Percentiles rank a stretch among this genome's conserved stretches.
Evolutionary conservation across 2,113 vertebrate genomes (phyloP).

Genomic region (Odontophorus gujanensis): DNA sequence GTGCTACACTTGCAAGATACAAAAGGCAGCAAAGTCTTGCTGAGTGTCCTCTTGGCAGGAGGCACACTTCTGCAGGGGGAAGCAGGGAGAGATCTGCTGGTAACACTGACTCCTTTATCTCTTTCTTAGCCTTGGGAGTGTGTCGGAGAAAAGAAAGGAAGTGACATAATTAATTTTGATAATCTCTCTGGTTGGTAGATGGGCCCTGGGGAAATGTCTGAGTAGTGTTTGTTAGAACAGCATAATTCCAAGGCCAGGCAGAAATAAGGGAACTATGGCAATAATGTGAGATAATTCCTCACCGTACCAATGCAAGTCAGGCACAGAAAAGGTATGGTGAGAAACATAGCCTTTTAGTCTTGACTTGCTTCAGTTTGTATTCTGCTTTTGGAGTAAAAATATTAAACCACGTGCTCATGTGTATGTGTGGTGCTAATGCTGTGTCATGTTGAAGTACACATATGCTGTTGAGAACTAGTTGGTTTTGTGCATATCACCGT

Average conservation of each 20-base stretch:
- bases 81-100: not conserved
- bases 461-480: not conserved
- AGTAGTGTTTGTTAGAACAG: not conserved
- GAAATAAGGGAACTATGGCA: not conserved
- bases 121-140: not conserved
- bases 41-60: not conserved
- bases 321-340: not conserved
- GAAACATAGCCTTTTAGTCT: not conserved
- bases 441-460: not conserved
- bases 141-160: conserved; percentile 36
- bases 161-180: conserved; percentile 49
- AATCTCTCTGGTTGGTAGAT: conserved; percentile 20
- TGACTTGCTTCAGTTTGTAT: not conserved
- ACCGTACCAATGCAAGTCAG: not conserved
- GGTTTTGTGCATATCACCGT: not conserved
- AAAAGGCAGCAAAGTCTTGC: not conserved
- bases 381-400: not conserved
- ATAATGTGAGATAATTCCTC: not conserved
- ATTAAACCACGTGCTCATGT: not conserved
- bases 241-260: not conserved
- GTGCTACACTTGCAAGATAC: not conserved
- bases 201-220: not conserved
- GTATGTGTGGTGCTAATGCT: not conserved
- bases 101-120: conserved; percentile 13
- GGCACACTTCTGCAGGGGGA: not conserved